Percentiles rank a stretch among this genome's conserved stretches.
Conservation (phyloP, 2,797 vertebrate species). For the Salarias fasciatus region DNA sequence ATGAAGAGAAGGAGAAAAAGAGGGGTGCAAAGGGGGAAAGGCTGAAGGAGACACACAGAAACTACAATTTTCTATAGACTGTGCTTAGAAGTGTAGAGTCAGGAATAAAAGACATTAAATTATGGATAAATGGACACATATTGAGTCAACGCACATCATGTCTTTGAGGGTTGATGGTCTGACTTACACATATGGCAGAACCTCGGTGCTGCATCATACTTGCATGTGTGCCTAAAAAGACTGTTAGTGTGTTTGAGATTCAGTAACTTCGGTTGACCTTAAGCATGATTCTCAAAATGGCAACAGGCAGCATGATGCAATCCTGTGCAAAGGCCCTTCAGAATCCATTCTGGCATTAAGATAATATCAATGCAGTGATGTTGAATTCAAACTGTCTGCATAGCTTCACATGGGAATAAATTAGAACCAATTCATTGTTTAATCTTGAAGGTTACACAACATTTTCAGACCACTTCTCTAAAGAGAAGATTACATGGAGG, state of each 20-base stretch:
- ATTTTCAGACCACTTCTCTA: too few species aligned
- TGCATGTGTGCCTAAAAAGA: neutral
- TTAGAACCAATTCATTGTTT: too few species aligned
- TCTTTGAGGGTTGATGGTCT: slow-evolving; percentile 12
- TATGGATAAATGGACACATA: slow-evolving; percentile 42
- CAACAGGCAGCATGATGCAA: slow-evolving; percentile 17
- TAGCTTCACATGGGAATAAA: neutral
- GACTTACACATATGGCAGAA: slow-evolving; percentile 18
- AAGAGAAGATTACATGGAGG: too few species aligned
- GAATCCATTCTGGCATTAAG: neutral
- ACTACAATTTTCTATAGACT: slow-evolving; percentile 23
- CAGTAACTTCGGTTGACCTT: neutral
- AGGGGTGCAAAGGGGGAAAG: neutral
- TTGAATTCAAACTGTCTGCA: neutral
- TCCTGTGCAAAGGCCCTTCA: slow-evolving; percentile 3
- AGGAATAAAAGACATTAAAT: neutral
- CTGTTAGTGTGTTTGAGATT: too few species aligned
- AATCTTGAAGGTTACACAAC: too few species aligned
- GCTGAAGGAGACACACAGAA: neutral
- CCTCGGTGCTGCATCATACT: neutral
- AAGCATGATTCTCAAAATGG: slow-evolving; percentile 6
- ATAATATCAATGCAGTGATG: neutral
- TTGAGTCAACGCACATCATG: neutral
- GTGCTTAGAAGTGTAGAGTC: slow-evolving; percentile 6
- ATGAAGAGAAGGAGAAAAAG: slow-evolving; percentile 19